Percentiles rank a stretch among this genome's conserved stretches.
Evolutionary conservation across 1,140 invertebrate genomes (phyloP).

Genomic region (Aphaenogaster rudis): DNA sequence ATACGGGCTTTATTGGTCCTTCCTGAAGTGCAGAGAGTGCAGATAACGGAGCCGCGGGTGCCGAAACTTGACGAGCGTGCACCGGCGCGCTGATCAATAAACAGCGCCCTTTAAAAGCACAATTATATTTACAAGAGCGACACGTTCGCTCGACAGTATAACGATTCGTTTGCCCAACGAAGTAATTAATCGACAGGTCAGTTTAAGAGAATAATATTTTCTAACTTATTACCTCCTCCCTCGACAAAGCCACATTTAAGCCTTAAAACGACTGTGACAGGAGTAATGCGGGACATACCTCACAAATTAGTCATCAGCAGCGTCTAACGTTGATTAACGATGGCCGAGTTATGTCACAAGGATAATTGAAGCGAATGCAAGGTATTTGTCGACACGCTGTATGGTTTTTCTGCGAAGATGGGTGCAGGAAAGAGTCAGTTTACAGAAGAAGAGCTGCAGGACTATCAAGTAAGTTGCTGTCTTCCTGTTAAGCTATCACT

Average conservation of each 20-base stretch:
- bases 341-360: neutral
- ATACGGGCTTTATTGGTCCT: too few species aligned
- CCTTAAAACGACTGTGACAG: neutral
- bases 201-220: neutral
- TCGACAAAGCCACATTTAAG: neutral
- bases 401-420: slow-evolving; percentile 86
- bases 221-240: neutral
- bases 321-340: neutral
- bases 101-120: neutral
- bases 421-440: slow-evolving; percentile 94
- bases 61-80: neutral
- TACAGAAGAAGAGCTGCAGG: slow-evolving; percentile 94
- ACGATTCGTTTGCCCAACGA: neutral
- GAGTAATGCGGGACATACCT: neutral
- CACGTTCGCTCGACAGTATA: neutral
- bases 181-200: slow-evolving; percentile 8
- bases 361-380: neutral
- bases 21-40: neutral
- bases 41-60: neutral
- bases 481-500: slow-evolving; percentile 90
- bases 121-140: neutral
- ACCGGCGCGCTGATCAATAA: slow-evolving; percentile 22
- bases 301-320: slow-evolving; percentile 3
- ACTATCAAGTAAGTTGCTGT: slow-evolving; percentile 91
- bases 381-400: neutral